Base-by-base conservation (phyloP, 2,113 vertebrate species). In the Microcebus ravelobensis region DNA sequence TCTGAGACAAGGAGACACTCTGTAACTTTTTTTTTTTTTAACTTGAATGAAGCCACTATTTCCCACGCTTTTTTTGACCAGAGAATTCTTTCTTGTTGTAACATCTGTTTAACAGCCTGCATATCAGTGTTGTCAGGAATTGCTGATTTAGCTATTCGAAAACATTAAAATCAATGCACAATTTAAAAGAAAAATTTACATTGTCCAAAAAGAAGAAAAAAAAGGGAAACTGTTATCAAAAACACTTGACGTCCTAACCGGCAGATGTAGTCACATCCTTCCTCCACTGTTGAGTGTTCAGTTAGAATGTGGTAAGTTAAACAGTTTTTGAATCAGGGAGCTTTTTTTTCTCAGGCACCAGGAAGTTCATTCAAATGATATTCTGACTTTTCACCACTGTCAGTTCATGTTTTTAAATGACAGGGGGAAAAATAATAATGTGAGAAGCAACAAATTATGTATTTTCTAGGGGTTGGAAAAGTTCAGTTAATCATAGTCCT, bases 401-500 rank as follows among this genome's bases (percentile, higher is more conserved):
- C 45, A 50, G 89, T 91, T 92, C 86, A 63, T 59, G 17, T 81
- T 88, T 97, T 93, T 94, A 83, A 95, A 76, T 87, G 77, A 63
- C 18, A 76, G 81, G 23, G 52, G 2, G 29, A 31, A 79, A 79
- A 89, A 89, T 42, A 93, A 96, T 84, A 73, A 95, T 11, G 50
- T 91, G 83, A 92, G 59, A 87, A 97, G 39, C n/a, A 86, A 91
- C 59, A 85, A 55, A 83, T 88, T 63, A 57, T 67, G 34, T 45
- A 81, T 70, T 92, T 94, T 55, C 76, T 55, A 76, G 59, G 31
- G 9, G 52, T 42, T 84, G 18, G 65, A 42, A 97, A 95, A 95
- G 57, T 89, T 92, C 79, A 81, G 70, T 70, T 92, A 63, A 92
- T 94, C 31, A 34, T 48, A 65, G 7, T 59, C 27, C 36, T 94